These are phyloP conservation scores for Penaeus monodon DNA, from an alignment of 2,888 invertebrate genomes.

Conservation along the genomic window DNA sequence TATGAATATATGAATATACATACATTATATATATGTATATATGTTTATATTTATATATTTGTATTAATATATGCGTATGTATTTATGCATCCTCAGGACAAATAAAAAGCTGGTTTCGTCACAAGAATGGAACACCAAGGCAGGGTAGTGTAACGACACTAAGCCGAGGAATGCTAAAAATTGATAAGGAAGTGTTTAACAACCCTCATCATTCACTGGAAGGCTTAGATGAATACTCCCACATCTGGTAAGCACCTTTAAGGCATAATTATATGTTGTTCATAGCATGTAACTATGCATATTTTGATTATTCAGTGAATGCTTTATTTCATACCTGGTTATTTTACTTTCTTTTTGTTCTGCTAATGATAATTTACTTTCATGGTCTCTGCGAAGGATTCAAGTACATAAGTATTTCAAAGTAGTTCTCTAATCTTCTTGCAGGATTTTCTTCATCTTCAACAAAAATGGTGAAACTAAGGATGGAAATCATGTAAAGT, in stretches of 20 bases:
- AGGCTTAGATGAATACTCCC: slow-evolving; percentile 88
- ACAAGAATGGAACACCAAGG: slow-evolving; percentile 90
- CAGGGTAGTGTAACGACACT: slow-evolving; percentile 83
- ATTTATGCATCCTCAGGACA: slow-evolving; percentile 20
- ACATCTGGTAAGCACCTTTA: slow-evolving; percentile 81
- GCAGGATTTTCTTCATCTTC: slow-evolving; percentile 89
- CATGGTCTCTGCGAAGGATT: neutral
- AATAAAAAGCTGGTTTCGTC: slow-evolving; percentile 77
- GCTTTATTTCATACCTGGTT: neutral
- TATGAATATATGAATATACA: too few species aligned
- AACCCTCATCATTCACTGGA: slow-evolving; percentile 91
- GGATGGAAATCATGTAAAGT: slow-evolving; percentile 74
- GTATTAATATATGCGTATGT: too few species aligned
- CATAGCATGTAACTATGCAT: neutral
- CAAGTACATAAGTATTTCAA: neutral
- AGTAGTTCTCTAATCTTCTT: slow-evolving; percentile 67
- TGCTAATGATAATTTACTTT: neutral
- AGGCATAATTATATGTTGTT: slow-evolving; percentile 16
- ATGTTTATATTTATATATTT: too few species aligned
- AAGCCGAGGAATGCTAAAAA: slow-evolving; percentile 80
- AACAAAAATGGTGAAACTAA: slow-evolving; percentile 77
- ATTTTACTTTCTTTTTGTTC: too few species aligned
- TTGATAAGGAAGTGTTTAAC: slow-evolving; percentile 82
- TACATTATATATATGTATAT: too few species aligned
- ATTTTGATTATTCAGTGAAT: neutral